Evolutionary conservation across 2,797 vertebrate species (phyloP).

Genomic region (Threskiornis aethiopicus): DNA sequence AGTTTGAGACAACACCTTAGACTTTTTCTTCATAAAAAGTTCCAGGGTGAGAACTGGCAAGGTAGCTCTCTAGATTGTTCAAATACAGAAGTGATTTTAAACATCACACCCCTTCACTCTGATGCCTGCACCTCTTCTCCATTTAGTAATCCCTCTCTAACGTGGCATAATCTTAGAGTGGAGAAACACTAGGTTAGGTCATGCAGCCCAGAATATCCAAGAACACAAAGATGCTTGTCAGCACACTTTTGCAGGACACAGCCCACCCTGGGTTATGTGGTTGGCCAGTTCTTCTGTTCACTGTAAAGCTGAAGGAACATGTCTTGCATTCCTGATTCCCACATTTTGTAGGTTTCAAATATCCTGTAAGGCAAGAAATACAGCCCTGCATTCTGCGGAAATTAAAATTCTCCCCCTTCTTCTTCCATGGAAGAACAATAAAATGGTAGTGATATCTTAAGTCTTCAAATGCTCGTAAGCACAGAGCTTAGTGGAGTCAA

Average conservation of each 20-base stretch:
- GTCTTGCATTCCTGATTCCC: not conserved
- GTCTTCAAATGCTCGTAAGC: not conserved
- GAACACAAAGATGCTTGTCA: not conserved
- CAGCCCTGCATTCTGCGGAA: not conserved
- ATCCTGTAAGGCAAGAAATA: not conserved
- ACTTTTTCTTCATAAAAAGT: not conserved
- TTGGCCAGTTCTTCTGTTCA: not conserved
- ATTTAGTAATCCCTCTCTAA: not conserved
- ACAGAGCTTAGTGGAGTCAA: not conserved
- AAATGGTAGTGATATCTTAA: not conserved
- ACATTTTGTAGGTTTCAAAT: not conserved
- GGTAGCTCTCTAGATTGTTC: not conserved
- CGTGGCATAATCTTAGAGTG: not conserved
- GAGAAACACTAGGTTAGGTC: not conserved
- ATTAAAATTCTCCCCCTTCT: not conserved
- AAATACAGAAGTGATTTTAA: not conserved
- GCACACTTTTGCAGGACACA: not conserved
- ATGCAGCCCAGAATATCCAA: not conserved
- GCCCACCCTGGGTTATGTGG: not conserved
- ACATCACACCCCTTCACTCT: not conserved
- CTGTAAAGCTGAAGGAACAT: not conserved
- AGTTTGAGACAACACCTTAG: not conserved
- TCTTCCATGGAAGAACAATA: not conserved
- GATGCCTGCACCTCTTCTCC: fast-evolving
- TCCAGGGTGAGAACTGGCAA: not conserved